Evolutionary conservation across 53 echinoderm and acorn worm species (phyloP), one percentile per base, ranked within the genome.

Genomic region (Patiria pectinifera): DNA sequence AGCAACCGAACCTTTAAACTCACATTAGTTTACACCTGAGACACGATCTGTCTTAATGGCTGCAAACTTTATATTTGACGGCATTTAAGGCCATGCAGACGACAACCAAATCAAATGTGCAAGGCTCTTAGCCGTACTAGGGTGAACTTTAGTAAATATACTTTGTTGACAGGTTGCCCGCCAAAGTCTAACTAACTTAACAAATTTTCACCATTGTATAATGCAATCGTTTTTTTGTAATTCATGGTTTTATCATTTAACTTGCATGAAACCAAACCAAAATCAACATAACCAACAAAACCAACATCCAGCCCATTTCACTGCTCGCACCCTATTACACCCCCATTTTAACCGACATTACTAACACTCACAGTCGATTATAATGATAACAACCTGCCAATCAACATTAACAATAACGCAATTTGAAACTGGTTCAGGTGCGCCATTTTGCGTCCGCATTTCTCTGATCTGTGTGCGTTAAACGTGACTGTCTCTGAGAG

Each of bases 181-280:
- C 53, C 35, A 53, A 53, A 8, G 53, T 53, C 5, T 53, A 53
- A 53, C 53, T 53, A 53, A 53, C 53, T 2, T 53, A 53, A 53
- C 53, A 53, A 53, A 53, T 6, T 53, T 53, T 53, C 53, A 53
- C 2, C 8, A 6, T 53, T 53, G 35, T 35, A 35, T 35, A 35
- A 35, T 35, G 35, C 35, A 35, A 35, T 35, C 35, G 0, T 53
- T 53, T 53, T 53, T 53, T 53, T 4, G 13, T 69, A 69, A 69
- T 69, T 3, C 16, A 69, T 18, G 3, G 21, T 6, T 69, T 69
- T 11, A 6, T 15, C 7, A 14, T 11, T 4, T 69, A 69, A 69
- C 69, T 69, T 74, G 74, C 74, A 74, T 74, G 74, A 74, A 74
- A 74, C 74, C 74, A 72, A 72, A 72, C 8, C 72, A 74, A 22